Evolutionary conservation across 1,140 invertebrate genomes (phyloP).

Genomic region (Hestina assimilis): DNA sequence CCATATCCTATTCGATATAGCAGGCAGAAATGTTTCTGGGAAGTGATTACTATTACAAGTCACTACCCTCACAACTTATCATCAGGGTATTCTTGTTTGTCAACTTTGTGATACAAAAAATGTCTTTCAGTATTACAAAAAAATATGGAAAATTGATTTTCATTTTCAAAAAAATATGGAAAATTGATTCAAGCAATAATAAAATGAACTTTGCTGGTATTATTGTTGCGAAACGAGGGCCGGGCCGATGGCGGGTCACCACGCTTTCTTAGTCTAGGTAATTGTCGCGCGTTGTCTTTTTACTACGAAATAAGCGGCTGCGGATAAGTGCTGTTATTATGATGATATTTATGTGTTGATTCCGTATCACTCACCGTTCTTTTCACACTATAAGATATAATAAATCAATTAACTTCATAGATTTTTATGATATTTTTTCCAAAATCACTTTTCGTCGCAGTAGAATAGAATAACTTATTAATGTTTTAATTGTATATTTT

Average conservation of each 20-base stretch:
- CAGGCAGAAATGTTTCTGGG: no score
- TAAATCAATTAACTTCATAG: background rate
- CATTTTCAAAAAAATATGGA: constrained; percentile 11
- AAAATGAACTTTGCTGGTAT: constrained; percentile 19
- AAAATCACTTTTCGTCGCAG: background rate
- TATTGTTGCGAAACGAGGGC: constrained; percentile 28
- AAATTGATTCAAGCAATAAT: no score
- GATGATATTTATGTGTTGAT: constrained; percentile 34
- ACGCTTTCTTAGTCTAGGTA: constrained; percentile 51
- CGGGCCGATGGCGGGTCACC: constrained; percentile 37
- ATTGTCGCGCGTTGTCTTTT: constrained; percentile 40
- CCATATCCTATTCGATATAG: no score
- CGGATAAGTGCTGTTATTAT: constrained; percentile 39
- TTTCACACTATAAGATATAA: background rate
- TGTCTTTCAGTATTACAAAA: no score
- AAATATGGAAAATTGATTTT: background rate
- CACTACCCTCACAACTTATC: no score
- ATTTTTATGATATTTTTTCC: background rate
- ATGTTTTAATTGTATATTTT: no score
- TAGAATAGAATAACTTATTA: no score
- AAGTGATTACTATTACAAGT: no score
- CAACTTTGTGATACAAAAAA: no score
- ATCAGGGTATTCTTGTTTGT: no score
- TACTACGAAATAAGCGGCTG: constrained; percentile 32
- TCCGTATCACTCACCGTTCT: constrained; percentile 27